These are phyloP conservation scores for Neofelis nebulosa DNA, from an alignment of 2,113 vertebrate species.

Conservation along the genomic window DNA sequence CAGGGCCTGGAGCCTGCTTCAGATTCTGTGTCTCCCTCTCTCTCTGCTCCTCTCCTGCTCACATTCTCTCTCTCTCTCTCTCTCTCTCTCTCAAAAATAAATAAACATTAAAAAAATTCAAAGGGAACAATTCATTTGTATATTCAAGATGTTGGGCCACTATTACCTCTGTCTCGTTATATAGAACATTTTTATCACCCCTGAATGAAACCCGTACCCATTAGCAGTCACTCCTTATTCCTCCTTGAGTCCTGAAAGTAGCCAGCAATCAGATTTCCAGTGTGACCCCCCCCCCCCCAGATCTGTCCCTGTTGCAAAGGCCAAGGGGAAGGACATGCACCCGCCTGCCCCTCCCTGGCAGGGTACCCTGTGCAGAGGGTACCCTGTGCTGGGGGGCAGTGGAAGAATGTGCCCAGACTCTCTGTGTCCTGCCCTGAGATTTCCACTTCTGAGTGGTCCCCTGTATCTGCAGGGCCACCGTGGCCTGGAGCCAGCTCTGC, in stretches of 20 bases:
- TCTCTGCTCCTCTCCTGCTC: not conserved
- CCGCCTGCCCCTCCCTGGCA: not conserved
- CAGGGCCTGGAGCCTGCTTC: not conserved
- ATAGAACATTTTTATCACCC: no score
- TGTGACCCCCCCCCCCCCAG: no score
- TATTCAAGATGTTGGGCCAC: no score
- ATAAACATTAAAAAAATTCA: not conserved
- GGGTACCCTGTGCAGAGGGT: fast-evolving
- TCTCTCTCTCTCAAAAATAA: not conserved
- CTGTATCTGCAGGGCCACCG: fast-evolving
- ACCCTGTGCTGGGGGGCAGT: fast-evolving
- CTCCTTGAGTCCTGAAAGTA: not conserved
- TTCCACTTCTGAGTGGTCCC: not conserved
- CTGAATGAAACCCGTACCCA: not conserved
- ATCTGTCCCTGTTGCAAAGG: not conserved
- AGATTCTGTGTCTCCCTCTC: not conserved
- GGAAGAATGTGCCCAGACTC: not conserved
- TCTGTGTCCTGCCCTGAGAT: not conserved
- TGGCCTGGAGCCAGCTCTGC: not conserved
- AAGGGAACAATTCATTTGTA: no score
- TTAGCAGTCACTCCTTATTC: not conserved
- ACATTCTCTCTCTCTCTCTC: not conserved
- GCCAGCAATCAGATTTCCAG: not conserved
- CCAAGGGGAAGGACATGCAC: not conserved
- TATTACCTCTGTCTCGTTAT: no score